Base-by-base conservation (phyloP, 2,888 invertebrate species). In the Drosophila hamatofila region DNA sequence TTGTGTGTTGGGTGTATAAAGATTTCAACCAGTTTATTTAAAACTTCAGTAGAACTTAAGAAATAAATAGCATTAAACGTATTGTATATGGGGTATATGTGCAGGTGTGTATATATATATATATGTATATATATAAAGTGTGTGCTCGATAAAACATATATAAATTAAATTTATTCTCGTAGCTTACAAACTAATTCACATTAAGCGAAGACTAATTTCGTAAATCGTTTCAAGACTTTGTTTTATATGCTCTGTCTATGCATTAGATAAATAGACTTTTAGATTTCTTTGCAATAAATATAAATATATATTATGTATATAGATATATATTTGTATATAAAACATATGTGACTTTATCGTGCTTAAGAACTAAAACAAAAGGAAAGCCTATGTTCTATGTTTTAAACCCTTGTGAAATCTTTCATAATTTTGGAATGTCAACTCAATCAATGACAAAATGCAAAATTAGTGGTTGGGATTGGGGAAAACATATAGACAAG, bases 341-440 rank as follows among this genome's bases (percentile, higher is more conserved):
- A 67, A 67, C 61, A 75, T 67, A 58, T 76, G 64, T 52, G 64
- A 69, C 58, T 68, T 76, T 72, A 66, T 35, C 41, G 46, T 39
- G 56, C 52, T 41, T 63, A 74, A 16, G 14, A 33, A 37, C 54
- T 73, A 65, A n/a, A 39, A 42, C 56, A 39, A 37, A 48, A 48
- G n/a, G 42, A 44, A 52, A 52, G 23, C 37, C 49, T 49, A 49
- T 30, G 49, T 14, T 18, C 18, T 11, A 27, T 27, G 18, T 49
- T 49, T 30, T 33, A 61, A 54, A 55, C 39, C 78, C 49, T 55
- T 48, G 49, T 30, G 21, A 42, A 70, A 55, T 11, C 39, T 59
- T 58, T 30, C 23, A 30, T 49, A 63, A 60, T 79, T 65, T 65
- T 82, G 84, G 84, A 84, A 84, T 84, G 88, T 75, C 82, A 84